Percentiles rank a stretch among this genome's conserved stretches.
Conservation (phyloP, 2,888 invertebrate species). For the Drosophila neotestacea region DNA sequence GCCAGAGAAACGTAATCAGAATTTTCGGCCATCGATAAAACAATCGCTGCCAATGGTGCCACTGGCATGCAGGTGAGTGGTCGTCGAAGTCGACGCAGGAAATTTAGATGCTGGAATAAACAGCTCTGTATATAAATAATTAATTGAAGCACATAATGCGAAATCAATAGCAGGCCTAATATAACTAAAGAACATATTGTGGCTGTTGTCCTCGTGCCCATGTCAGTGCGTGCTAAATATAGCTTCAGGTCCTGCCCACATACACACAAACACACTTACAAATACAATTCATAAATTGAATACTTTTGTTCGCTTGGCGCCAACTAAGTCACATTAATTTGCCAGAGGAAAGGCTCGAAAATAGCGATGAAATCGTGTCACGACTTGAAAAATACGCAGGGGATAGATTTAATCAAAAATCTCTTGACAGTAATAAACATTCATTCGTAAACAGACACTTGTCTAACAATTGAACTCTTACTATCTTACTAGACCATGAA, state of each 20-base stretch:
- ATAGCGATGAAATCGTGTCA: slow-evolving; percentile 19
- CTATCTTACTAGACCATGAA: neutral
- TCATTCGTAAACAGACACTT: neutral
- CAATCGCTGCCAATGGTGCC: slow-evolving; percentile 91
- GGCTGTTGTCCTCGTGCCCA: slow-evolving; percentile 2
- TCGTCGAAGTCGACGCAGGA: slow-evolving; percentile 5
- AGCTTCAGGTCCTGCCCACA: slow-evolving; percentile 61
- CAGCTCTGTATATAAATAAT: slow-evolving; percentile 55
- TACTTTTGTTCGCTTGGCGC: slow-evolving; percentile 53
- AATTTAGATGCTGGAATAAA: slow-evolving; percentile 36
- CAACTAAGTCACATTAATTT: slow-evolving; percentile 61
- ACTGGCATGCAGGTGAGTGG: slow-evolving; percentile 90
- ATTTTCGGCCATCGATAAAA: slow-evolving; percentile 88
- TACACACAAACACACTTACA: slow-evolving; percentile 26
- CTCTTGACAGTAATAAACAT: neutral
- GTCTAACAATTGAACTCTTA: neutral
- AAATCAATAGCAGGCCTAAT: slow-evolving; percentile 71
- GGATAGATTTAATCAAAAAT: neutral
- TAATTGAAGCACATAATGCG: slow-evolving; percentile 68
- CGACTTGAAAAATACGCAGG: neutral
- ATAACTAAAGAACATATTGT: slow-evolving; percentile 38
- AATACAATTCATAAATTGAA: slow-evolving; percentile 51
- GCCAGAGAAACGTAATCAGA: slow-evolving; percentile 90
- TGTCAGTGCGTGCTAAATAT: slow-evolving; percentile 72
- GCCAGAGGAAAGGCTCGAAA: slow-evolving; percentile 15